A percentile compares a stretch with the other conserved stretches of the same genome.
These are phyloP conservation scores for Neolamprologus kungweensis DNA, from an alignment of 2,113 vertebrate genomes.

Conservation along the genomic window DNA sequence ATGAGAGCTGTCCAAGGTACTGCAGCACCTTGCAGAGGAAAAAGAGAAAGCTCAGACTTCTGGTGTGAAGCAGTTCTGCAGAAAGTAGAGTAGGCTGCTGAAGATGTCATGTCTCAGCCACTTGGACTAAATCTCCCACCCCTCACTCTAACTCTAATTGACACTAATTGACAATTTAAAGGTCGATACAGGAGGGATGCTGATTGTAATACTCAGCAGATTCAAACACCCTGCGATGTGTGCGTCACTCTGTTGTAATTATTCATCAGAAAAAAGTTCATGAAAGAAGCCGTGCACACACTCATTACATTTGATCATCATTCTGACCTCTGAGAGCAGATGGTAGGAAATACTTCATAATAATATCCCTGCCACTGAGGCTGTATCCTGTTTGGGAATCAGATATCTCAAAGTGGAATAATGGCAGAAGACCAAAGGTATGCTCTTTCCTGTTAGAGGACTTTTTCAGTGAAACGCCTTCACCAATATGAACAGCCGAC, in stretches of 20 bases:
- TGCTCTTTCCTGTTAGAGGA: background rate
- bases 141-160: background rate
- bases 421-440: constrained; percentile 18
- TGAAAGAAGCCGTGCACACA: background rate
- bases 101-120: background rate
- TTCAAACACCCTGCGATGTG: background rate
- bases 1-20: constrained; percentile 73
- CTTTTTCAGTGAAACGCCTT: background rate
- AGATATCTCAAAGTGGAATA: background rate
- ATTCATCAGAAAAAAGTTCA: constrained; percentile 2
- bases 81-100: background rate
- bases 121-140: background rate
- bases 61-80: background rate
- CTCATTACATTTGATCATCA: background rate
- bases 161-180: background rate
- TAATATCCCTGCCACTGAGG: background rate
- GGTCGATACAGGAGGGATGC: background rate
- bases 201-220: background rate
- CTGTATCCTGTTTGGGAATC: background rate
- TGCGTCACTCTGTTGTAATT: background rate
- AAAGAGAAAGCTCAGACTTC: background rate
- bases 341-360: background rate
- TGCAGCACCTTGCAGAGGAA: constrained; percentile 29
- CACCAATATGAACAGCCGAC: background rate
- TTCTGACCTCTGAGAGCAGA: background rate